Evolutionary conservation across 2,113 vertebrate genomes (phyloP).

Genomic region (Chiloscyllium plagiosum): DNA sequence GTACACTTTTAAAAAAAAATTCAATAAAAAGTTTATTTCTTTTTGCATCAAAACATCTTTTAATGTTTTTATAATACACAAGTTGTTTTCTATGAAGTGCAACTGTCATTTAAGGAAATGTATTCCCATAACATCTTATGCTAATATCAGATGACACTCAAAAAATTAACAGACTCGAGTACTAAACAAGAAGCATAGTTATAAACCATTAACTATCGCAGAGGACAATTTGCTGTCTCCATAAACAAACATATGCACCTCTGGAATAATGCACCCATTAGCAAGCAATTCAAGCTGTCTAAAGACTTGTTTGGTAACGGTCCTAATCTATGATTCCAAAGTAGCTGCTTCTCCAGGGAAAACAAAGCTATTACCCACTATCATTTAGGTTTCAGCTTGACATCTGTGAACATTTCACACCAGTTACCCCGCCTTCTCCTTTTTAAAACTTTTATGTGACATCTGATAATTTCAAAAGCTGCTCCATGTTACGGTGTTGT

Average conservation of each 20-base stretch:
- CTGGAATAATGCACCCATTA: slow-evolving; percentile 42
- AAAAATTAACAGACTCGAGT: slow-evolving; percentile 36
- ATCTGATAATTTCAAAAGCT: slow-evolving; percentile 46
- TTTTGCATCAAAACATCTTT: slow-evolving; percentile 10
- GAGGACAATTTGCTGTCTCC: slow-evolving; percentile 45
- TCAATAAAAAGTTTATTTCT: slow-evolving; percentile 10
- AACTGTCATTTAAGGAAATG: slow-evolving; percentile 14
- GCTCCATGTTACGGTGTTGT: slow-evolving; percentile 44
- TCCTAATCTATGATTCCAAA: slow-evolving; percentile 62
- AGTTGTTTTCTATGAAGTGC: background rate
- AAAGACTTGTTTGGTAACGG: slow-evolving; percentile 46
- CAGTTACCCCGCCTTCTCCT: slow-evolving; percentile 50
- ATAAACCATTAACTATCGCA: slow-evolving; percentile 39
- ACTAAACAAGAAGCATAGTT: slow-evolving; percentile 38
- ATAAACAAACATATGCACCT: slow-evolving; percentile 46
- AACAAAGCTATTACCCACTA: slow-evolving; percentile 57
- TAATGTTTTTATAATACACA: slow-evolving; percentile 11
- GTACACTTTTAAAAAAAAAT: background rate
- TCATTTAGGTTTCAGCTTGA: slow-evolving; percentile 55
- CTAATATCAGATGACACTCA: slow-evolving; percentile 35
- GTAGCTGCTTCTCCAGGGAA: slow-evolving; percentile 54
- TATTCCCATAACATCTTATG: slow-evolving; percentile 37
- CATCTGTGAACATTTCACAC: slow-evolving; percentile 56
- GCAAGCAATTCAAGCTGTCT: slow-evolving; percentile 48
- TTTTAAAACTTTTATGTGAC: slow-evolving; percentile 42